Evolutionary conservation across 2,797 vertebrate species (phyloP).

Genomic region (Poeciliopsis gracilis): DNA sequence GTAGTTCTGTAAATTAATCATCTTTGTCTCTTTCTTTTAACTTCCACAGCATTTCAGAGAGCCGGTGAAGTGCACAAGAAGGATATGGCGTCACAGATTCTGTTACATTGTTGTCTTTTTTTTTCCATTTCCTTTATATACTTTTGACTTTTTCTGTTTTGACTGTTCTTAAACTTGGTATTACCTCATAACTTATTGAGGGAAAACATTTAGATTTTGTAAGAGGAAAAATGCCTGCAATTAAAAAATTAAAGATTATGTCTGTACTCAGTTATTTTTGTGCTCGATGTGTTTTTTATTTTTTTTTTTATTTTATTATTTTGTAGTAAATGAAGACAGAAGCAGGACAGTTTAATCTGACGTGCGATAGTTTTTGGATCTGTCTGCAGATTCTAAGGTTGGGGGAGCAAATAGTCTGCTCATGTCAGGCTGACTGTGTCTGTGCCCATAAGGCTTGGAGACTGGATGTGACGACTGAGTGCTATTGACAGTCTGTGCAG

Average conservation of each 20-base stretch:
- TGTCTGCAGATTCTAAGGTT: conserved; percentile 29
- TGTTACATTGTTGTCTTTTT: not conserved
- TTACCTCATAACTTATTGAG: conserved; percentile 5
- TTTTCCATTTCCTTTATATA: not conserved
- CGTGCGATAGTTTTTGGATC: conserved; percentile 7
- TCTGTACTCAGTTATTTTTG: conserved; percentile 16
- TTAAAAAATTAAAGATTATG: conserved; percentile 50
- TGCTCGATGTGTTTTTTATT: conserved; percentile 18
- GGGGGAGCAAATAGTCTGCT: conserved; percentile 53
- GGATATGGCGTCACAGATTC: not conserved
- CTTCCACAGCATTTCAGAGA: conserved; percentile 44
- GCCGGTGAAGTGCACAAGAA: conserved; percentile 21
- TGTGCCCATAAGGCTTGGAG: conserved; percentile 69
- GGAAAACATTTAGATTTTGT: conserved; percentile 35
- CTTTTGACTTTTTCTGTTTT: conserved; percentile 17
- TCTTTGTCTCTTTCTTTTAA: not conserved
- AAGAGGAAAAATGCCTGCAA: conserved; percentile 12
- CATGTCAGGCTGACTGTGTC: conserved; percentile 65
- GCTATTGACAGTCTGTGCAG: conserved; percentile 73
- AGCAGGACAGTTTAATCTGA: not conserved
- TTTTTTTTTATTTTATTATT: not conserved
- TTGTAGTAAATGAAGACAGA: not conserved
- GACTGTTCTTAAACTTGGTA: conserved; percentile 11
- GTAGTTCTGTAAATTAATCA: not conserved
- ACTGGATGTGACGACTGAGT: conserved; percentile 80